phyloP scores from a whole-genome alignment of 1,140 invertebrate genomes.

The Atta colombica region DNA sequence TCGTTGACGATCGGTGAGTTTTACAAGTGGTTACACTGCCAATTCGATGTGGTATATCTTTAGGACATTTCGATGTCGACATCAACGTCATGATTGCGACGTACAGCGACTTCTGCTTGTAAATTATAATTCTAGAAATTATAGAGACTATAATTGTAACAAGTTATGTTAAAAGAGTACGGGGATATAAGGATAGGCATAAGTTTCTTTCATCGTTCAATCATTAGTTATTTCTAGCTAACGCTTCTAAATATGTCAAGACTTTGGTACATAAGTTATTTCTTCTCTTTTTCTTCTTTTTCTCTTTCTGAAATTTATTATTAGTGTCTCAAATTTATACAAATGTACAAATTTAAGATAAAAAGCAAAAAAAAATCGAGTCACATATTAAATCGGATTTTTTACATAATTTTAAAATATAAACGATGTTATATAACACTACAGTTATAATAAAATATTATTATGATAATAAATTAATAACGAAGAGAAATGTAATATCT shows the following conservation, averaged over 20 bases:
- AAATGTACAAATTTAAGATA: background rate
- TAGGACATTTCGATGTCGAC: background rate
- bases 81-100: background rate
- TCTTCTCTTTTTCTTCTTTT: background rate
- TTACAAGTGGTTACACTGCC: background rate
- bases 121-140: background rate
- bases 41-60: background rate
- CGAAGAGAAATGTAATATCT: background rate
- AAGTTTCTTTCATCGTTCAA: background rate
- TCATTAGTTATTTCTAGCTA: conserved; percentile 9
- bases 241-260: background rate
- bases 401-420: background rate
- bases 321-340: background rate
- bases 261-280: background rate
- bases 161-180: background rate
- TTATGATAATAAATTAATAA: background rate
- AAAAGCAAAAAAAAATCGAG: background rate
- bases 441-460: background rate
- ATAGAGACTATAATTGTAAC: background rate
- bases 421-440: background rate
- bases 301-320: background rate
- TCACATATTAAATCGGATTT: background rate
- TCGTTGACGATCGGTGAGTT: conserved; percentile 28
- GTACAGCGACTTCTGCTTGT: background rate
- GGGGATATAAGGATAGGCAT: background rate